phyloP scores from a whole-genome alignment of 2,888 invertebrate species.

The Willowsia nigromaculata region DNA sequence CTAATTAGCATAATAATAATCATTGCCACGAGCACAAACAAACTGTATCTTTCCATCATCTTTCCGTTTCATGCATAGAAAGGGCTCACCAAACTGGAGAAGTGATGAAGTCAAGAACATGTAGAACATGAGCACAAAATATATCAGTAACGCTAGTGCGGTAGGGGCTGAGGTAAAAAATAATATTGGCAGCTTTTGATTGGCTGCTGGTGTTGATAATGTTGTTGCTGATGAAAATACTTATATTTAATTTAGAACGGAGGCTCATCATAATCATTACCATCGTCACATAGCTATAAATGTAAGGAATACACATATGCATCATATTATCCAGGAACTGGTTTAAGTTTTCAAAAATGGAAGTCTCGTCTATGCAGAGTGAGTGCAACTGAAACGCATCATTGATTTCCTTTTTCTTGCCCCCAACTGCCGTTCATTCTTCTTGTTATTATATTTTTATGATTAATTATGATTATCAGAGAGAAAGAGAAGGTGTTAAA shows the following conservation, averaged over 20 bases:
- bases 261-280: background rate
- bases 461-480: conserved; percentile 31
- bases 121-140: background rate
- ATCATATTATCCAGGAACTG: conserved; percentile 10
- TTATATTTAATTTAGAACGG: conserved; percentile 36
- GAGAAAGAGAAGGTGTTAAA: conserved; percentile 37
- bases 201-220: background rate
- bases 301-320: background rate
- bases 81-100: background rate
- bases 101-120: background rate
- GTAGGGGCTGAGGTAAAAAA: background rate
- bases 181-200: background rate
- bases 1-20: conserved; percentile 58
- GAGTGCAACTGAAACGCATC: background rate
- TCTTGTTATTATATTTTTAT: conserved; percentile 26
- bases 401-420: background rate
- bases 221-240: background rate
- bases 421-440: background rate
- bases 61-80: background rate
- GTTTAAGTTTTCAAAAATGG: conserved; percentile 19
- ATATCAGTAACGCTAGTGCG: background rate
- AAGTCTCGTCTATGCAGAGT: background rate
- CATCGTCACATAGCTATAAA: background rate
- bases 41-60: conserved; percentile 31
- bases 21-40: conserved; percentile 55